Evolutionary conservation across 2,888 invertebrate genomes (phyloP).

Genomic region (Harpagoxenus sublaevis): DNA sequence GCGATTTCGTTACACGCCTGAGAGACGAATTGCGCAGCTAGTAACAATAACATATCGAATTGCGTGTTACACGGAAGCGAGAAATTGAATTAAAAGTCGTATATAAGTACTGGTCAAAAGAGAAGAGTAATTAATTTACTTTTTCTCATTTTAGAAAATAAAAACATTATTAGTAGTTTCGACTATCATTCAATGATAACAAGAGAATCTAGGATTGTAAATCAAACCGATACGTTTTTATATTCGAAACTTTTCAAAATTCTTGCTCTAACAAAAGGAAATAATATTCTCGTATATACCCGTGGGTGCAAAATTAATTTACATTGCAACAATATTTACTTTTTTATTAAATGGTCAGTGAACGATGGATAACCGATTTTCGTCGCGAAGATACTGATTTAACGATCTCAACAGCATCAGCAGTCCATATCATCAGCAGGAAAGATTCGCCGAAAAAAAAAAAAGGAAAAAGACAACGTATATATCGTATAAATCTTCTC

Average conservation of each 20-base stretch:
- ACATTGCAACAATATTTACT: not conserved
- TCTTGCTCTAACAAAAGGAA: not conserved
- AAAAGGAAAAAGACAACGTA: not conserved
- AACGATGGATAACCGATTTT: not conserved
- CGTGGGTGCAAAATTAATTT: not conserved
- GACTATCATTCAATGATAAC: not conserved
- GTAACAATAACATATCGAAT: conserved; percentile 19
- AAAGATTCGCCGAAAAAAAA: not conserved
- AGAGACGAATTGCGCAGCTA: conserved; percentile 1
- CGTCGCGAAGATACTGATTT: conserved; percentile 14
- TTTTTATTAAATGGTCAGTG: not conserved
- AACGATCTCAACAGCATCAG: not conserved
- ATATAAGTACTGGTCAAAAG: not conserved
- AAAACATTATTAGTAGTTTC: not conserved
- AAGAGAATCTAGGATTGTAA: not conserved
- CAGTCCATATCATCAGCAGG: not conserved
- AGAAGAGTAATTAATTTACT: not conserved
- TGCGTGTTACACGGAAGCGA: not conserved
- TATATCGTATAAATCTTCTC: conserved; percentile 40
- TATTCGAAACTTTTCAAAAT: not conserved
- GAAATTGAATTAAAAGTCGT: not conserved
- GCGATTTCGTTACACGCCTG: conserved; percentile 33
- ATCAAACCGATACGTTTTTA: not conserved
- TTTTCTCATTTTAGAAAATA: not conserved
- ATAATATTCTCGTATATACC: too few relatives aligned